phyloP scores from a whole-genome alignment of 1,140 invertebrate species.

The Aphelinus atriplicis region DNA sequence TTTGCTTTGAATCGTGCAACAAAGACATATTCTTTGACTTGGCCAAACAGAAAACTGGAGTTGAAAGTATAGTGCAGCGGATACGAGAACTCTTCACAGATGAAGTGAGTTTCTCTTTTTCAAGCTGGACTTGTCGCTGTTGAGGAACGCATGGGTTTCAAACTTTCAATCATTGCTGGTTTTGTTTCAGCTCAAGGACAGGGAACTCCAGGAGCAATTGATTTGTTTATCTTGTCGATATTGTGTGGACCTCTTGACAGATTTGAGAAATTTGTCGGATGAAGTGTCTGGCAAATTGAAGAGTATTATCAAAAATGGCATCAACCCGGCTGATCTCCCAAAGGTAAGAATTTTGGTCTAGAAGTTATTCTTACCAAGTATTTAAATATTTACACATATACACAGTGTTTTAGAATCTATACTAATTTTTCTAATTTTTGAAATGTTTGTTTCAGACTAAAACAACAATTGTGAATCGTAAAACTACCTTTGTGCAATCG shows the following conservation, averaged over 20 bases:
- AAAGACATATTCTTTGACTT: constrained; percentile 54
- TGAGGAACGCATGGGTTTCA: no score
- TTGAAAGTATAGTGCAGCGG: constrained; percentile 47
- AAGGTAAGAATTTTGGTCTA: constrained; percentile 48
- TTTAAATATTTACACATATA: background rate
- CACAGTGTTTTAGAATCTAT: background rate
- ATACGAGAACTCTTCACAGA: constrained; percentile 52
- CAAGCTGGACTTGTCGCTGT: no score
- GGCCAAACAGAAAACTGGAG: constrained; percentile 43
- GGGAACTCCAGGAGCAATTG: constrained; percentile 27
- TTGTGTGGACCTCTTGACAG: constrained; percentile 57
- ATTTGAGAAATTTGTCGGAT: constrained; percentile 53
- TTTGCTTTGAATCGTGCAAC: constrained; percentile 49
- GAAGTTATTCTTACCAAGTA: background rate
- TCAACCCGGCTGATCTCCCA: constrained; percentile 45
- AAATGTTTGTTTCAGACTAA: constrained; percentile 46
- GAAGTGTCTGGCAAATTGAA: constrained; percentile 45
- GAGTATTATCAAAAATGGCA: constrained; percentile 41
- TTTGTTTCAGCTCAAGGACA: constrained; percentile 47
- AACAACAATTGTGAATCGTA: constrained; percentile 54
- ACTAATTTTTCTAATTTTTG: background rate
- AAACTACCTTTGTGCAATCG: constrained; percentile 52
- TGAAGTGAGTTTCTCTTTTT: constrained; percentile 47
- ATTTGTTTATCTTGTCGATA: constrained; percentile 61
- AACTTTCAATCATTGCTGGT: background rate